phyloP scores from a whole-genome alignment of 1,140 invertebrate species.

The Drosophila suzukii region DNA sequence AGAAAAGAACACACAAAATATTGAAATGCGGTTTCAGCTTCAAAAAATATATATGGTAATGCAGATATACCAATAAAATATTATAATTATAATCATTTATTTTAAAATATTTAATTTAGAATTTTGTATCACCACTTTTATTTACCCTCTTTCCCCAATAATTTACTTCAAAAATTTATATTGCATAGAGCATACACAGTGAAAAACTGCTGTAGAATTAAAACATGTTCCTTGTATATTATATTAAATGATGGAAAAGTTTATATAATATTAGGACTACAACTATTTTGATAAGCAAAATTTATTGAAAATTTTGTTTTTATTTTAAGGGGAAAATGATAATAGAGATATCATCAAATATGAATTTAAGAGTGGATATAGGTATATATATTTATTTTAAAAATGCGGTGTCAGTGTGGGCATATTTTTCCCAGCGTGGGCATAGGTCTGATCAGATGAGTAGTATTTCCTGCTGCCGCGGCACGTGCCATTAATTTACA shows the following conservation, averaged over 20 bases:
- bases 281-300: no score
- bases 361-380: not conserved
- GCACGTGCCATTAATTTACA: conserved; percentile 15
- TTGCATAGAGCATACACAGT: not conserved
- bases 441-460: not conserved
- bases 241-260: no score
- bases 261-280: no score
- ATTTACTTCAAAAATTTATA: not conserved
- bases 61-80: no score
- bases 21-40: no score
- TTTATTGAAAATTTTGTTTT: no score
- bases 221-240: no score
- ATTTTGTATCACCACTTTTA: not conserved
- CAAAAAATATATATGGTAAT: no score
- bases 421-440: conserved; percentile 4
- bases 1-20: no score
- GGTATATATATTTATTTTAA: not conserved
- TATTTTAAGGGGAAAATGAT: no score
- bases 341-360: no score
- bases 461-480: conserved; percentile 12
- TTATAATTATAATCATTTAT: no score
- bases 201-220: not conserved
- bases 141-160: not conserved
- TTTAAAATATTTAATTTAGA: not conserved
- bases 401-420: not conserved